A percentile compares a stretch with the other conserved stretches of the same genome.
Evolutionary conservation across 2,888 invertebrate species (phyloP).

Genomic region (Epirrhoe alternata): DNA sequence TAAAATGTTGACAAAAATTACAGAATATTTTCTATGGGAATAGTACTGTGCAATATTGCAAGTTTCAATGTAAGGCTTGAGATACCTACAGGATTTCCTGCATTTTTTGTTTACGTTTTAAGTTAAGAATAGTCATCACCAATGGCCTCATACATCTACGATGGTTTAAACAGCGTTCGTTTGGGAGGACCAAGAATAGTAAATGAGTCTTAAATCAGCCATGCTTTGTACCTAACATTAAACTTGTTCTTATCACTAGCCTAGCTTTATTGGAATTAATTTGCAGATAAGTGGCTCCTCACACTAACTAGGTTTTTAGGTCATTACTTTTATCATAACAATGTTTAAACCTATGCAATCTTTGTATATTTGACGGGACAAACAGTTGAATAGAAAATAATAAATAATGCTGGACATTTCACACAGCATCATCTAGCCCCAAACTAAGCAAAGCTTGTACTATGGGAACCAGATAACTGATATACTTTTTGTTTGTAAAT

Average conservation of each 20-base stretch:
- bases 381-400: background rate
- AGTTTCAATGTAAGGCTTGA: background rate
- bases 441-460: too few species aligned
- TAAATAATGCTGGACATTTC: too few species aligned
- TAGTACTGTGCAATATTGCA: background rate
- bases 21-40: background rate
- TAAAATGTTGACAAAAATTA: background rate
- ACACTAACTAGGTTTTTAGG: constrained; percentile 52
- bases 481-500: too few species aligned
- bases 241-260: constrained; percentile 14
- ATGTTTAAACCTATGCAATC: background rate
- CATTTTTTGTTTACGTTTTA: background rate
- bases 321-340: constrained; percentile 38
- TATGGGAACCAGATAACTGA: too few species aligned
- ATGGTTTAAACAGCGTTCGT: too few species aligned
- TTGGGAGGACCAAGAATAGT: too few species aligned
- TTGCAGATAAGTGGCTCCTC: constrained; percentile 20
- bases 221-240: background rate
- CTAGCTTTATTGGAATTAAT: constrained; percentile 15
- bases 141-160: too few species aligned
- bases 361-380: background rate
- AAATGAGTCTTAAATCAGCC: background rate
- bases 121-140: too few species aligned
- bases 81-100: background rate
- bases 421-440: too few species aligned